Percentiles rank a stretch among this genome's conserved stretches.
phyloP scores from a whole-genome alignment of 1,140 invertebrate genomes.

The Pantala flavescens region DNA sequence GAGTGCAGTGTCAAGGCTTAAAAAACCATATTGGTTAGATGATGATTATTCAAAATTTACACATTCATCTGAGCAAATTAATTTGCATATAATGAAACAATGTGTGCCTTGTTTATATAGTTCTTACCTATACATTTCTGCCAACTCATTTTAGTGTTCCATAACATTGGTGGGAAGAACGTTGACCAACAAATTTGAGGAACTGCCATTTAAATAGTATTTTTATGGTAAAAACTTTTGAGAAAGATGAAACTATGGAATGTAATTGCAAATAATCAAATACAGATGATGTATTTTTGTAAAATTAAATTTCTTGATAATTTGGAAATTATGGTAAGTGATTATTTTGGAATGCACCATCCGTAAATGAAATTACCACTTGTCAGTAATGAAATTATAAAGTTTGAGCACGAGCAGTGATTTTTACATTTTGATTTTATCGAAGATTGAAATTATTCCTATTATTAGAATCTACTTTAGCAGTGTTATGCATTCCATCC shows the following conservation, averaged over 20 bases:
- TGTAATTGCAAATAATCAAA: not conserved
- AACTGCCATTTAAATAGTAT: not conserved
- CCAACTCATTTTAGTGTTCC: conserved; percentile 5
- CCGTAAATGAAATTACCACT: not conserved
- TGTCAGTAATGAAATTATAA: not conserved
- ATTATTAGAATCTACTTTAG: not conserved
- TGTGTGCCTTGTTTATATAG: not conserved
- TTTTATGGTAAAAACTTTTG: conserved; percentile 4
- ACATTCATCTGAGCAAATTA: too few species aligned
- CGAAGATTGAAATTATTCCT: not conserved
- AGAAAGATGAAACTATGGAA: not conserved
- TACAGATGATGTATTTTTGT: conserved; percentile 2
- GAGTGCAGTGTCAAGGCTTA: too few species aligned
- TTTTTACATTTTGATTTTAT: not conserved
- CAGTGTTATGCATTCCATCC: not conserved
- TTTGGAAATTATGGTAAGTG: not conserved
- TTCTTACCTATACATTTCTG: not conserved
- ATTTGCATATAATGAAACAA: not conserved
- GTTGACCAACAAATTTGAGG: not conserved
- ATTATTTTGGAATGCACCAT: not conserved
- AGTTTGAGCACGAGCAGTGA: not conserved
- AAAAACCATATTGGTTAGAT: too few species aligned
- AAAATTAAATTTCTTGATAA: not conserved
- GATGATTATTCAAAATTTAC: too few species aligned
- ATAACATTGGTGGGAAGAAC: not conserved